Evolutionary conservation across 2,797 vertebrate species (phyloP).

Genomic region (Stomatorhinus walkeri): DNA sequence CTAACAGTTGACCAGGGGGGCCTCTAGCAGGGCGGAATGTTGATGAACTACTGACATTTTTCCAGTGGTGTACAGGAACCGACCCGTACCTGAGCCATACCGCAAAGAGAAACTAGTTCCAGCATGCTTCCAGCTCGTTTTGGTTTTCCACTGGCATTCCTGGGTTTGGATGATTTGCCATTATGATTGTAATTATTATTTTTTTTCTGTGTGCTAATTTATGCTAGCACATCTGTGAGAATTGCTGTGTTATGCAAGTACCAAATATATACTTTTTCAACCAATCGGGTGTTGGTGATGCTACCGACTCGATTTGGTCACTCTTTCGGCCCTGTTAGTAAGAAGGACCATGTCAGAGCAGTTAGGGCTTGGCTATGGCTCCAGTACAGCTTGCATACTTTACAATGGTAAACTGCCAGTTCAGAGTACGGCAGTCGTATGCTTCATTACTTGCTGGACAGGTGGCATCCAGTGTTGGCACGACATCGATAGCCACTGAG

Average conservation of each 20-base stretch:
- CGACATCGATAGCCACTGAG: not conserved
- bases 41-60: not conserved
- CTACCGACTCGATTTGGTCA: not conserved
- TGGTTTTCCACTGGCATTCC: not conserved
- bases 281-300: not conserved
- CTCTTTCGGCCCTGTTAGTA: not conserved
- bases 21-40: not conserved
- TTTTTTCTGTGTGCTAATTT: not conserved
- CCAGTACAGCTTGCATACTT: not conserved
- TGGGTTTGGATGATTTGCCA: not conserved
- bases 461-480: not conserved
- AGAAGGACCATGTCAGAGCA: not conserved
- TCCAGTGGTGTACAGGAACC: not conserved
- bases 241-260: not conserved
- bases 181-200: not conserved
- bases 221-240: not conserved
- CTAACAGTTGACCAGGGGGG: not conserved
- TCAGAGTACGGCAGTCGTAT: not conserved
- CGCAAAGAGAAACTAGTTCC: not conserved
- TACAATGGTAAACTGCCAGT: not conserved
- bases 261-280: not conserved
- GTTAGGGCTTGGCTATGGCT: not conserved
- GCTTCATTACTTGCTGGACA: not conserved
- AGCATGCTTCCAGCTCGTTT: not conserved
- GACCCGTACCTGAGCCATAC: not conserved